phyloP scores from a whole-genome alignment of 2,888 invertebrate genomes.

The Tenthredo mesomela region DNA sequence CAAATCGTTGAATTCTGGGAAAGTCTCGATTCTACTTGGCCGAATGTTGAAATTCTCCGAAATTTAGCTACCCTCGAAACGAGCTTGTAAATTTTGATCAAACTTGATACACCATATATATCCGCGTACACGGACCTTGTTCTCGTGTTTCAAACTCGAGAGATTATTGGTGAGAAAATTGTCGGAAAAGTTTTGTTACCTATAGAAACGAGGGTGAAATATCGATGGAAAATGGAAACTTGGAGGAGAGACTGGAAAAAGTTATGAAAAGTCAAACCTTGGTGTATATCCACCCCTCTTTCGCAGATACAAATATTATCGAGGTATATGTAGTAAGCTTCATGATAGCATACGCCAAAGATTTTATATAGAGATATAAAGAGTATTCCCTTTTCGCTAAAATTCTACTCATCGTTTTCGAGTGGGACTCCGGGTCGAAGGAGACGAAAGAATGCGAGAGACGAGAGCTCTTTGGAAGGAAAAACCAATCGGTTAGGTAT shows the following conservation, averaged over 20 bases:
- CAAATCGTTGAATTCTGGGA: not conserved
- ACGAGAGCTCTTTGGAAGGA: not conserved
- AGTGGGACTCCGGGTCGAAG: not conserved
- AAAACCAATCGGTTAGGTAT: not conserved
- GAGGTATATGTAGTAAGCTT: not conserved
- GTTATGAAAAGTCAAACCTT: constrained; percentile 3
- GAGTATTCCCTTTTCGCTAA: not conserved
- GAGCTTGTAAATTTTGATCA: not conserved
- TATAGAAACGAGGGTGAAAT: not conserved
- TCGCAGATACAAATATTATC: not conserved
- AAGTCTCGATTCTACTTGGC: not conserved
- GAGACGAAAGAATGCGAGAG: not conserved
- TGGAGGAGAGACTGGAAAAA: not conserved
- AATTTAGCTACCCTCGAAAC: not conserved
- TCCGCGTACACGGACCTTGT: not conserved
- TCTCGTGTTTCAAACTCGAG: not conserved
- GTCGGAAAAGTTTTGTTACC: not conserved
- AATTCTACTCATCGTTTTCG: not conserved
- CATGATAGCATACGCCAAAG: not conserved
- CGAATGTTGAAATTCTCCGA: not conserved
- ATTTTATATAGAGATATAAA: not conserved
- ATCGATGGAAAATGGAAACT: not conserved
- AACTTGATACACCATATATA: not conserved
- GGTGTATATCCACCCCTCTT: not conserved
- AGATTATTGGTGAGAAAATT: constrained; percentile 23